Evolutionary conservation across 2,888 invertebrate genomes (phyloP).

Genomic region (Elmis aenea): DNA sequence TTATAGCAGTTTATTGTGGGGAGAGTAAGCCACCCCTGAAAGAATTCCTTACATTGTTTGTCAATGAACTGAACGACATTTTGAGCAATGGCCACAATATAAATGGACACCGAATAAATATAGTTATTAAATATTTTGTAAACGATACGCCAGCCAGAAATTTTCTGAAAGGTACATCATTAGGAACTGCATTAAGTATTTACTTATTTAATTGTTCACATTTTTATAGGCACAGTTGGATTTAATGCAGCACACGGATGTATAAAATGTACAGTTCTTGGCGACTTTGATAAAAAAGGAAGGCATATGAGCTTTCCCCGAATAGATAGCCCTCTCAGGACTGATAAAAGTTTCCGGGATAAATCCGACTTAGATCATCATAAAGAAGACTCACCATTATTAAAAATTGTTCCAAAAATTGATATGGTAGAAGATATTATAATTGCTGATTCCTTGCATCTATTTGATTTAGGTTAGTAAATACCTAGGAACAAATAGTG

Average conservation of each 20-base stretch:
- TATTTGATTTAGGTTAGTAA: slow-evolving; percentile 13
- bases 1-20: slow-evolving; percentile 21
- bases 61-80: slow-evolving; percentile 20
- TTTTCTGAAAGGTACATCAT: slow-evolving; percentile 20
- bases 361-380: slow-evolving; percentile 8
- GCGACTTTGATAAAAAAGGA: slow-evolving; percentile 12
- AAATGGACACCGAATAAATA: slow-evolving; percentile 8
- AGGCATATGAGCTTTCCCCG: slow-evolving; percentile 13
- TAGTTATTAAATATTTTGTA: slow-evolving; percentile 18
- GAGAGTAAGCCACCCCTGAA: slow-evolving; percentile 18
- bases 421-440: slow-evolving; percentile 17
- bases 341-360: slow-evolving; percentile 11
- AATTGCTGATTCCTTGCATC: slow-evolving; percentile 15
- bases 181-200: slow-evolving; percentile 1
- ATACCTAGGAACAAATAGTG: background rate
- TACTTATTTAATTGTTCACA: too few species aligned
- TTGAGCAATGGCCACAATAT: slow-evolving; percentile 12
- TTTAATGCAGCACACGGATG: slow-evolving; percentile 13
- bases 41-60: slow-evolving; percentile 17
- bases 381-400: slow-evolving; percentile 8
- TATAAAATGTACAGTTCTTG: slow-evolving; percentile 9
- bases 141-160: slow-evolving; percentile 24
- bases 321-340: slow-evolving; percentile 6
- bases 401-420: slow-evolving; percentile 14
- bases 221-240: slow-evolving; percentile 8